Evolutionary conservation across 2,797 vertebrate genomes (phyloP).

Genomic region (Falco berigora): DNA sequence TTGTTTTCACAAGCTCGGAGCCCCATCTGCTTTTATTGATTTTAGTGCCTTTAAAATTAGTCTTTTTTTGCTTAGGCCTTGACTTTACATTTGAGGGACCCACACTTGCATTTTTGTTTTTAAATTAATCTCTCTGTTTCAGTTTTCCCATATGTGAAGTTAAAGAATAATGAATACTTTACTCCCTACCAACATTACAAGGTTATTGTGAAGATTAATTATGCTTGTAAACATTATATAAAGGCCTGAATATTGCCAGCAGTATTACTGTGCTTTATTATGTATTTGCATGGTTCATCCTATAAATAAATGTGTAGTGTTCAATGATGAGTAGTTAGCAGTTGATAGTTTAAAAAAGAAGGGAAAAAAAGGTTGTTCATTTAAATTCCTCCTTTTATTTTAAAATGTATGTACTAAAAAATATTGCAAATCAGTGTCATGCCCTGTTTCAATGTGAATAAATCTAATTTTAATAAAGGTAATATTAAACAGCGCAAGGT

Average conservation of each 20-base stretch:
- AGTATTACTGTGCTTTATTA: slow-evolving; percentile 17
- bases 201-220: slow-evolving; percentile 57
- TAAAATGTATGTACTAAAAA: not conserved
- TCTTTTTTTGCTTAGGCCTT: not conserved
- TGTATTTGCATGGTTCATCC: not conserved
- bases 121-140: slow-evolving; percentile 28
- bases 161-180: slow-evolving; percentile 42
- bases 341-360: not conserved
- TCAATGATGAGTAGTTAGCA: not conserved
- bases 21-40: slow-evolving; percentile 40
- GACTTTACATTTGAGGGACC: not conserved
- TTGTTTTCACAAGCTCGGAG: slow-evolving; percentile 12
- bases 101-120: slow-evolving; percentile 6
- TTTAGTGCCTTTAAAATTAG: slow-evolving; percentile 33
- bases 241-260: slow-evolving; percentile 7
- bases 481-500: slow-evolving; percentile 8
- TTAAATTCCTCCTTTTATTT: slow-evolving; percentile 30
- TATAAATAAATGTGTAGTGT: slow-evolving; percentile 14
- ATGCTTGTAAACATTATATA: slow-evolving; percentile 46
- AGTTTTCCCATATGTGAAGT: slow-evolving; percentile 51
- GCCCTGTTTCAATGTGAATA: slow-evolving; percentile 36
- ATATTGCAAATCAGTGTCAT: slow-evolving; percentile 33
- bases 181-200: slow-evolving; percentile 14
- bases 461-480: slow-evolving; percentile 32
- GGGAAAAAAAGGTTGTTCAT: not conserved